phyloP scores from a whole-genome alignment of 2,888 invertebrate genomes.

The Oxyteleia sp. region DNA sequence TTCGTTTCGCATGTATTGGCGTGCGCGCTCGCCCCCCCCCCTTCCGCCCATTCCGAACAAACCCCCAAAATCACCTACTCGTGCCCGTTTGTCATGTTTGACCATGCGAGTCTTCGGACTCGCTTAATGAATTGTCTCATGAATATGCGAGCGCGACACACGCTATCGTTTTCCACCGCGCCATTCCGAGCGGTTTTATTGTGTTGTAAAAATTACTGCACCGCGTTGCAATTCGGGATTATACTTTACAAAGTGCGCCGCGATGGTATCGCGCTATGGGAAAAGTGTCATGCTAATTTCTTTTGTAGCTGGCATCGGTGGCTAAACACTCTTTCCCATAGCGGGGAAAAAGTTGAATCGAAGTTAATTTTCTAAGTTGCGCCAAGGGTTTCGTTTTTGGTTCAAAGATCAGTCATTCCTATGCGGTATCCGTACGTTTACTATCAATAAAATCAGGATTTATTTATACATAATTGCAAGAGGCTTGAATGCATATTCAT shows the following conservation, averaged over 20 bases:
- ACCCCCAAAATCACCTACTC: slow-evolving; percentile 66
- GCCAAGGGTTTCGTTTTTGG: background rate
- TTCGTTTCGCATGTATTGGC: slow-evolving; percentile 69
- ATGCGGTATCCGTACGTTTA: slow-evolving; percentile 8
- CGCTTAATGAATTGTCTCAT: slow-evolving; percentile 74
- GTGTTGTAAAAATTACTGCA: slow-evolving; percentile 54
- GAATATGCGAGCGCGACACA: slow-evolving; percentile 71
- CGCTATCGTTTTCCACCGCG: slow-evolving; percentile 63
- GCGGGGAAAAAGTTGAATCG: background rate
- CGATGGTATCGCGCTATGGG: slow-evolving; percentile 66
- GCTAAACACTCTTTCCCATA: slow-evolving; percentile 64
- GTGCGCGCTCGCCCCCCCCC: slow-evolving; percentile 36
- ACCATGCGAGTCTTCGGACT: slow-evolving; percentile 71
- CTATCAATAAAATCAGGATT: slow-evolving; percentile 38
- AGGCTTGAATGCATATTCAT: slow-evolving; percentile 52
- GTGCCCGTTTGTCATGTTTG: slow-evolving; percentile 72
- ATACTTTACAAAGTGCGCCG: slow-evolving; percentile 46
- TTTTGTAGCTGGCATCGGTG: slow-evolving; percentile 25
- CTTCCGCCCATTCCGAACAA: slow-evolving; percentile 20
- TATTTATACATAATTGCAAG: slow-evolving; percentile 50
- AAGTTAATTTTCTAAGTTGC: background rate
- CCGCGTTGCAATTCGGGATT: slow-evolving; percentile 49
- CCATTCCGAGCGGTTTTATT: slow-evolving; percentile 42
- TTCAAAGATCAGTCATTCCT: background rate
- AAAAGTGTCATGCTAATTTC: slow-evolving; percentile 70